Base-by-base conservation (phyloP, 2,888 invertebrate genomes). In the Nebria brevicollis region DNA sequence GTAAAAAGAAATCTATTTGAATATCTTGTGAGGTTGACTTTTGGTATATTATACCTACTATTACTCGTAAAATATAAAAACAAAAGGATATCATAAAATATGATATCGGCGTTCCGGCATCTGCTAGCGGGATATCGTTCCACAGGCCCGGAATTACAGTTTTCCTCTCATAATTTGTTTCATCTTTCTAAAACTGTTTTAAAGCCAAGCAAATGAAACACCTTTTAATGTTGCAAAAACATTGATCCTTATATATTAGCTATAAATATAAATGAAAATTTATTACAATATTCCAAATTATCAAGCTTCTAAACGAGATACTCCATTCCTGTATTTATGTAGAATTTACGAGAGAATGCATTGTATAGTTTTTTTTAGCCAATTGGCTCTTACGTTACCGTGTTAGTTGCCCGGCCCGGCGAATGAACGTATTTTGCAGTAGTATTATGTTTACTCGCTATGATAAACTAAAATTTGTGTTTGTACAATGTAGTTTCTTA, bases 1-100 rank as follows among this genome's bases (percentile, higher is more conserved):
- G 15, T 70, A 70, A 70, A 70, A 6, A 70, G n/a, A 70, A 70
- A 70, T 70, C 26, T 70, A 70, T 70, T 70, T 70, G 70, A 70
- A 70, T 70, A 70, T 70, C 70, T 70, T 70, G 8, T 70, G 70
- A 13, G 70, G 70, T 70, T 34, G 20, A 70, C 70, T 70, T 25
- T 54, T 13, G 13, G 54, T 54, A 54, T 54, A 54, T 13, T 43
- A 43, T 43, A 43, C 10, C 10, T 43, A 43, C n/a, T 43, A 43
- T 43, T 20, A 70, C 70, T 70, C 70, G 70, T 70, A 70, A 70
- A 54, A 54, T 54, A 11, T 13, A 11, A 54, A 70, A 70, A 70
- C 34, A 70, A 70, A 70, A 20, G 70, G 34, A 70, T 70, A 70
- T 70, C 70, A 20, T 70, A 70, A 70, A 70, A 70, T 70, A 70